Base-by-base conservation (phyloP, 2,113 vertebrate genomes). In the Zingel zingel region DNA sequence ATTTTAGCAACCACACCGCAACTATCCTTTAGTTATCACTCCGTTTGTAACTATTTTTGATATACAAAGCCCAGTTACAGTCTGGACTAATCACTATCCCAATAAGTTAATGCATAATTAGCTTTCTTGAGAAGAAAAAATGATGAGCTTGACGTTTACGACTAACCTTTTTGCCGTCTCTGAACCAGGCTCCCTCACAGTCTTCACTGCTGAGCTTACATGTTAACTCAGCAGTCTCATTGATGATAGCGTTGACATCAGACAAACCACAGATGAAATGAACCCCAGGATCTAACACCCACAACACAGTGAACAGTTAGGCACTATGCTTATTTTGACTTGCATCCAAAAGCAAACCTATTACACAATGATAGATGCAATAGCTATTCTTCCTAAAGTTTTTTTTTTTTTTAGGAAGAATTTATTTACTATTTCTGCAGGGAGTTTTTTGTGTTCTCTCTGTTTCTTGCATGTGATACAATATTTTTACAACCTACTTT, bases 111-210 rank as follows among this genome's bases (percentile, higher is more conserved):
- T 51, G 6, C 9, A 4, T 36, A 64, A 65, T 33, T 1, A 1
- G 1, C 36, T 58, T 30, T 68, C 33, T 45, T 27, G 25, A 30
- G 1, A 9, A 45, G 3, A 48, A 58, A 48, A 58, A 59, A 63
- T 43, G 3, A 64, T 30, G 47, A 65, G 43, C 30, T 59, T 63
- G 74, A 66, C 39, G 30, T 59, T 51, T 25, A 13, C 3, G 21
- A 70, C 86, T 76, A 6, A 94, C 97, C 97, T 97, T 94, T 54
- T 95, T 92, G 12, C 96, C 96, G 14, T 97, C 96, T 90, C 96
- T 97, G 90, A 95, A 97, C 97, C 97, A 97, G 78, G 45, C 47
- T 25, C 96, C 97, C 0, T 94, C 93, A 51, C 94, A 94, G 0
- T 95, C 87, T 2, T 96, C 91, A 19, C 83, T 95, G 88, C 90